phyloP scores from a whole-genome alignment of 1,140 invertebrate species.

The Phortica variegata region DNA sequence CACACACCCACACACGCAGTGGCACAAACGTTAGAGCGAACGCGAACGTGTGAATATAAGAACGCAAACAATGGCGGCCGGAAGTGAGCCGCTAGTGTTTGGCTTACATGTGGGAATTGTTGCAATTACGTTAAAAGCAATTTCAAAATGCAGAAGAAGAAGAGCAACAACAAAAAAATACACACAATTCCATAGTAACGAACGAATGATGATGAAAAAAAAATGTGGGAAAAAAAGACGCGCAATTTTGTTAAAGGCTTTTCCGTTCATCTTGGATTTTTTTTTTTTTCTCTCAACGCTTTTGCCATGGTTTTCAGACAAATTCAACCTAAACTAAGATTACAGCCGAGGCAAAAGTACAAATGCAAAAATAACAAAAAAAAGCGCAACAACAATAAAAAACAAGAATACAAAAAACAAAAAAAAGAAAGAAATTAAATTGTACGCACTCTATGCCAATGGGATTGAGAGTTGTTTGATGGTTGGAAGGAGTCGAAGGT shows the following conservation, averaged over 20 bases:
- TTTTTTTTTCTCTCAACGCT: conserved; percentile 17
- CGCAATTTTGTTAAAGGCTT: conserved; percentile 8
- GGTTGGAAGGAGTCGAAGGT: too few relatives aligned
- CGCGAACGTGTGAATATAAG: neutral
- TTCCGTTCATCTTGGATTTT: neutral
- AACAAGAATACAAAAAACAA: conserved; percentile 1
- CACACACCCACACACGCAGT: too few relatives aligned
- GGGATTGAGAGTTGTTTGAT: too few relatives aligned
- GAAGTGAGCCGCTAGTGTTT: conserved; percentile 19
- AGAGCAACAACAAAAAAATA: conserved; percentile 1
- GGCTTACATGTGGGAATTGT: conserved; percentile 40
- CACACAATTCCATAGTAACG: neutral
- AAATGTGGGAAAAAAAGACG: conserved; percentile 2
- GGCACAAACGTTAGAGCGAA: neutral
- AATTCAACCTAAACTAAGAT: conserved; percentile 51
- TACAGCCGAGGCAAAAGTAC: conserved; percentile 29
- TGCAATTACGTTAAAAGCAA: conserved; percentile 52
- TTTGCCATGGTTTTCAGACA: conserved; percentile 15
- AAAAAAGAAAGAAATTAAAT: too few relatives aligned
- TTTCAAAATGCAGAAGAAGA: conserved; percentile 24
- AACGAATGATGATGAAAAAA: neutral
- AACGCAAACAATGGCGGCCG: conserved; percentile 2
- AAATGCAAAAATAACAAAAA: conserved; percentile 20
- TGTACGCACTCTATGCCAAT: too few relatives aligned
- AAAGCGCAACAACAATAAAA: conserved; percentile 26